These are phyloP conservation scores for Sphaerodactylus townsendi DNA, from an alignment of 2,113 vertebrate genomes.

Conservation along the genomic window DNA sequence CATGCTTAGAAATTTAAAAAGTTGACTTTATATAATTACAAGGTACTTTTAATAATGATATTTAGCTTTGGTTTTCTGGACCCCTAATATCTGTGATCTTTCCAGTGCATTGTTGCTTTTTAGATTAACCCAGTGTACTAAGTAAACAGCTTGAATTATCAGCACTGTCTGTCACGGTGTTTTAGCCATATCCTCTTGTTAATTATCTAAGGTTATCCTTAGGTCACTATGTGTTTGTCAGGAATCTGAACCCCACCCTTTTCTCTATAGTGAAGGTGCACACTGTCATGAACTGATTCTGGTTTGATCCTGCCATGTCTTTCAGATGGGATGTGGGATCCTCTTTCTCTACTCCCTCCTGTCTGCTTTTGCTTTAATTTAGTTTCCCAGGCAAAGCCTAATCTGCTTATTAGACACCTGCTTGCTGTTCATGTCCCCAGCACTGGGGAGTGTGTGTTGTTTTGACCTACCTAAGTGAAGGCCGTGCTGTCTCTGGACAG, in stretches of 20 bases:
- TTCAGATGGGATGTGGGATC: no score
- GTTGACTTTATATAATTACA: background rate
- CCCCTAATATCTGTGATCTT: background rate
- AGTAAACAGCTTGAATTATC: background rate
- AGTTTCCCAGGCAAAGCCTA: no score
- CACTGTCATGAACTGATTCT: no score
- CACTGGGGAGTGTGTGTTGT: no score
- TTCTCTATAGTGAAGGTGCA: background rate
- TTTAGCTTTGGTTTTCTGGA: background rate
- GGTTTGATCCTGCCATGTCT: no score
- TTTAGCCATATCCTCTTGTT: background rate
- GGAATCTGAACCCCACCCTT: background rate
- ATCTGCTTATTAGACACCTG: no score
- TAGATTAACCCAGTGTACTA: background rate
- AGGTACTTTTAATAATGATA: background rate
- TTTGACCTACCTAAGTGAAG: no score
- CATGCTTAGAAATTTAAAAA: background rate
- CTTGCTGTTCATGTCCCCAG: no score
- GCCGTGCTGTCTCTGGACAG: no score
- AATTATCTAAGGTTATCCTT: background rate
- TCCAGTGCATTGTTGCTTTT: background rate
- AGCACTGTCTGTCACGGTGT: background rate
- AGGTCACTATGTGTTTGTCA: background rate
- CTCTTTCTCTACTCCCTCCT: no score
- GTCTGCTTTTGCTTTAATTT: no score